phyloP scores from a whole-genome alignment of 2,888 invertebrate genomes.

The Auanema freiburgensis region DNA sequence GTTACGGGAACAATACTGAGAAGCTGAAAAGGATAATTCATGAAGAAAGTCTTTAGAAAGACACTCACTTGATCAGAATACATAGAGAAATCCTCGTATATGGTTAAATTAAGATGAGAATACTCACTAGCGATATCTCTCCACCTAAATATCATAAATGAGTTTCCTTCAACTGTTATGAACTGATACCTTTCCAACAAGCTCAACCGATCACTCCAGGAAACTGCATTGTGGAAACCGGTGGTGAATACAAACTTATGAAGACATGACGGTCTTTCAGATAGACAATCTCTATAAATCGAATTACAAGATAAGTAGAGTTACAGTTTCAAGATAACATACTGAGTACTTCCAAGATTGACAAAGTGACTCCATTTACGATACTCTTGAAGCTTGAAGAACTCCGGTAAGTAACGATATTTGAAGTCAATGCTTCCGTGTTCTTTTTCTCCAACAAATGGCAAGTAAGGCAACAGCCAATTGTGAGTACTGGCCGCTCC shows the following conservation, averaged over 20 bases:
- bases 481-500: slow-evolving; percentile 60
- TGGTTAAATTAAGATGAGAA: slow-evolving; percentile 59
- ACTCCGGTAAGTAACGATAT: slow-evolving; percentile 62
- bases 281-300: slow-evolving; percentile 55
- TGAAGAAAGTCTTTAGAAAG: background rate
- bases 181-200: slow-evolving; percentile 7
- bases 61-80: slow-evolving; percentile 58
- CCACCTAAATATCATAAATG: slow-evolving; percentile 36
- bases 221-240: slow-evolving; percentile 62
- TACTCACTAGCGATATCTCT: slow-evolving; percentile 56
- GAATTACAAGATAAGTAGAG: background rate
- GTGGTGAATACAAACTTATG: slow-evolving; percentile 63
- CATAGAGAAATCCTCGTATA: slow-evolving; percentile 63
- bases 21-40: slow-evolving; percentile 32
- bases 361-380: slow-evolving; percentile 63
- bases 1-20: slow-evolving; percentile 62
- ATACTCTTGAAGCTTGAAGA: slow-evolving; percentile 58
- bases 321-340: slow-evolving; percentile 16
- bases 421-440: slow-evolving; percentile 62
- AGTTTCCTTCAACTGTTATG: background rate
- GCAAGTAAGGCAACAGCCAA: slow-evolving; percentile 61
- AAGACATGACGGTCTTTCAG: slow-evolving; percentile 57
- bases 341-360: slow-evolving; percentile 56
- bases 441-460: slow-evolving; percentile 61
- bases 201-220: slow-evolving; percentile 47